Evolutionary conservation across 2,113 vertebrate genomes (phyloP).

Genomic region (Craseonycteris thonglongyai): DNA sequence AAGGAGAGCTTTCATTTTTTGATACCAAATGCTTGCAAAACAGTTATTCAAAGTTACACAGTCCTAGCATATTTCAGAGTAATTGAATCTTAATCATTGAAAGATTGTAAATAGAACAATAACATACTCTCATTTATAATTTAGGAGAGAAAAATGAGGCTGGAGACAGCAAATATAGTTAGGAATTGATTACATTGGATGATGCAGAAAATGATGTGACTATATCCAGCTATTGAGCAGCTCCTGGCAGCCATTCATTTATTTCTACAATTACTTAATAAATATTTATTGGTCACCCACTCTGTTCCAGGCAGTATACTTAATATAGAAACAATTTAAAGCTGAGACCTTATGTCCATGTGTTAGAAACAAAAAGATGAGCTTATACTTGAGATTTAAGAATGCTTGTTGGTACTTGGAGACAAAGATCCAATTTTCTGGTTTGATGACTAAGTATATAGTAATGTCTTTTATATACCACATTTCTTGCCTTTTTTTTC

Average conservation of each 20-base stretch:
- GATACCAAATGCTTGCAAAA: background rate
- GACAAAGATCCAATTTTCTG: slow-evolving; percentile 1
- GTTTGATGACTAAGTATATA: background rate
- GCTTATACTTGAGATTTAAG: background rate
- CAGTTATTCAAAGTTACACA: background rate
- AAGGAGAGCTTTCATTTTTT: background rate
- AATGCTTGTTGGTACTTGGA: background rate
- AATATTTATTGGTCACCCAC: background rate
- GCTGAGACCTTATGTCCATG: background rate
- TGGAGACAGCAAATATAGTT: background rate
- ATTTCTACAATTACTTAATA: background rate
- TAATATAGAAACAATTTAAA: background rate
- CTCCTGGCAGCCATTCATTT: background rate
- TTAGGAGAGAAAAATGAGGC: background rate
- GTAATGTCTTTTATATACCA: background rate
- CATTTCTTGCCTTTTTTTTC: background rate
- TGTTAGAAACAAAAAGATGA: background rate
- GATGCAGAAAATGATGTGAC: background rate
- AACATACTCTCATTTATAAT: background rate
- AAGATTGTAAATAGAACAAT: background rate
- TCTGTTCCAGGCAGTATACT: background rate
- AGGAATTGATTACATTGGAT: background rate
- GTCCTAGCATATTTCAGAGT: background rate
- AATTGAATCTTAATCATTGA: slow-evolving; percentile 34
- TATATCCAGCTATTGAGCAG: background rate